Base-by-base conservation (phyloP, 2,113 vertebrate genomes). In the Bubo blakistoni region DNA sequence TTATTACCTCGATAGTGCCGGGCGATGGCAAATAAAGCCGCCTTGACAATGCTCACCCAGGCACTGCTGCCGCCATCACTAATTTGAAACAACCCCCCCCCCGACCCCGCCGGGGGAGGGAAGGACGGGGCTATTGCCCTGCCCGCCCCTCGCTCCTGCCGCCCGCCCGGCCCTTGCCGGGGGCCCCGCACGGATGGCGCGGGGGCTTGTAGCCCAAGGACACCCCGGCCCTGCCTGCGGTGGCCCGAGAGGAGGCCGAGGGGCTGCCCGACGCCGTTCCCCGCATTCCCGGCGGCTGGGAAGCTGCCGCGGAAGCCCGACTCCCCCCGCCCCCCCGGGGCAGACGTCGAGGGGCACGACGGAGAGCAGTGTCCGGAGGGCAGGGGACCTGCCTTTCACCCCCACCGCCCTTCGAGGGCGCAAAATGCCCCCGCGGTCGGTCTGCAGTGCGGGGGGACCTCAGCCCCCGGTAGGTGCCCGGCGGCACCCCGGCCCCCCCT, bases 401-500 rank as follows among this genome's bases (percentile, higher is more conserved):
- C 24, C 13, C 30, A 14, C 10, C 16, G 11, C 44, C 11, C 42
- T 58, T 55, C 40, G 18, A 81, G 36, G 36, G 18, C 81, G 12
- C 40, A 20, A 26, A 58, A 38, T 2, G 14, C 3, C 30, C 21
- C n/a, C 8, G 38, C 4, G 0, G 26, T 32, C 7, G 25, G 30
- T 8, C 15, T 49, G 58, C 8, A 3, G 21, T 12, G 17, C 3
- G 1, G 11, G 29, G 44, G 16, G 4, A 25, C 17, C 22, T 13
- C 47, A 49, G 32, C 0, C 6, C 42, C n/a, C 29, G 3, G 1
- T 15, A 16, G 22, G n/a, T 24, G 71, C 24, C 49, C 47, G 42
- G 57, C 7, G 9, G n/a, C 0, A 0, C 9, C 36, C 25, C 30
- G 21, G 15, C 3, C 63, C 7, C 12, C 34, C 7, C n/a, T 62